Conservation (phyloP, 2,113 vertebrate genomes). For the Zootoca vivipara region DNA sequence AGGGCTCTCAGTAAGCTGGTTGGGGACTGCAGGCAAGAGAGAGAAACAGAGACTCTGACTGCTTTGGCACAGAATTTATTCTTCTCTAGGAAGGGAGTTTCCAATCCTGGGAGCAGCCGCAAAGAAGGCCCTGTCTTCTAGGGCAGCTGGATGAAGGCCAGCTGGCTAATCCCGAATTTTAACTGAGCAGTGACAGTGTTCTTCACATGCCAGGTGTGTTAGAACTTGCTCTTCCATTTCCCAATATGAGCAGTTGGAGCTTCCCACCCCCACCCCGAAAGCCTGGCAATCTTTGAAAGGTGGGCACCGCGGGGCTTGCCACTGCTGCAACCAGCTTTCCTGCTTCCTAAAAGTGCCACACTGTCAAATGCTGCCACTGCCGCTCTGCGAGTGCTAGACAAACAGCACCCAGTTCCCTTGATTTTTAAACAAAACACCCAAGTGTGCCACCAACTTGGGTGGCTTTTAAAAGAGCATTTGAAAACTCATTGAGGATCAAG, state of each 20-base stretch:
- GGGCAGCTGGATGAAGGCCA: background rate
- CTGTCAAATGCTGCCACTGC: background rate
- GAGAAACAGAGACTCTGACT: too few species aligned
- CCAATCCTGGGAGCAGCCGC: too few species aligned
- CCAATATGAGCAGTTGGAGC: background rate
- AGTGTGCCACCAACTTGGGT: background rate
- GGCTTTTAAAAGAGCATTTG: too few species aligned
- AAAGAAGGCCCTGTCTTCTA: too few species aligned
- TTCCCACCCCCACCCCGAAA: background rate
- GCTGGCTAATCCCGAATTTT: background rate
- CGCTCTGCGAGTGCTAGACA: background rate
- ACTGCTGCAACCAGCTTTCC: background rate
- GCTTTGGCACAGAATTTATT: too few species aligned
- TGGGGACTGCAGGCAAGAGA: background rate
- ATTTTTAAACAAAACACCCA: background rate
- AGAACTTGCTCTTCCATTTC: background rate
- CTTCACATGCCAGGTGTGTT: background rate
- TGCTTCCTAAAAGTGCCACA: background rate
- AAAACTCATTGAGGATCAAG: too few species aligned
- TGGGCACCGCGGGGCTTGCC: accelerated
- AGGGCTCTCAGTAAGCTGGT: background rate
- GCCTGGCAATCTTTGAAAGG: background rate
- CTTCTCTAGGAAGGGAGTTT: too few species aligned
- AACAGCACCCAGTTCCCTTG: background rate
- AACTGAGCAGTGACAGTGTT: background rate